Evolutionary conservation across 1,140 invertebrate genomes (phyloP).

Genomic region (Drosophila pachea): DNA sequence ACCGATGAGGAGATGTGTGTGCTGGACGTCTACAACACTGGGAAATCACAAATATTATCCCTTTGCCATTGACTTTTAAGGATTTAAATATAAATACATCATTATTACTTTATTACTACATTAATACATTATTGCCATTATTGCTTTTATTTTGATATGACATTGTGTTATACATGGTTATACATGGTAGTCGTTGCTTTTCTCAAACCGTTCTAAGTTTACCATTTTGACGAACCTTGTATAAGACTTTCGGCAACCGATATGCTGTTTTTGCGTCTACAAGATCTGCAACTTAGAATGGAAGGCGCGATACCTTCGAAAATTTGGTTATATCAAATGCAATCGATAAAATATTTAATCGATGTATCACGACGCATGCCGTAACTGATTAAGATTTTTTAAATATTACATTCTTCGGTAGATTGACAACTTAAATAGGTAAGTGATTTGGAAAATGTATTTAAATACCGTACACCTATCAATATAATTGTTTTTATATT

Average conservation of each 20-base stretch:
- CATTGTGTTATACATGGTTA: too few species aligned
- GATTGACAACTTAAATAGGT: background rate
- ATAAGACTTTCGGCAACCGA: conserved; percentile 94
- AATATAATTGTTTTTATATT: background rate
- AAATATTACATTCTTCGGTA: background rate
- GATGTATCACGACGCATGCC: background rate
- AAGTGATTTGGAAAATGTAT: background rate
- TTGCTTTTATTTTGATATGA: too few species aligned
- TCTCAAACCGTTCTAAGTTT: conserved; percentile 95
- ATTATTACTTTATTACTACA: too few species aligned
- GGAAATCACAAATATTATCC: conserved; percentile 40
- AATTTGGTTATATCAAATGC: background rate
- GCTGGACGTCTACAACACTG: conserved; percentile 83
- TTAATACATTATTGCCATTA: too few species aligned
- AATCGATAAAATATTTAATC: background rate
- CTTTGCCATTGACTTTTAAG: too few species aligned
- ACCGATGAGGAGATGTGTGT: conserved; percentile 82
- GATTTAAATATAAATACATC: too few species aligned
- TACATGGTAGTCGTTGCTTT: conserved; percentile 90
- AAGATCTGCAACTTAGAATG: background rate
- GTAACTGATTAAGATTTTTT: background rate
- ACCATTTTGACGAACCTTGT: conserved; percentile 92
- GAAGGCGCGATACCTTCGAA: background rate
- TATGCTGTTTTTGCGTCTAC: conserved; percentile 79
- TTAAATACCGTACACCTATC: background rate